phyloP scores from a whole-genome alignment of 2,113 vertebrate species.

The Actinemys pallida region DNA sequence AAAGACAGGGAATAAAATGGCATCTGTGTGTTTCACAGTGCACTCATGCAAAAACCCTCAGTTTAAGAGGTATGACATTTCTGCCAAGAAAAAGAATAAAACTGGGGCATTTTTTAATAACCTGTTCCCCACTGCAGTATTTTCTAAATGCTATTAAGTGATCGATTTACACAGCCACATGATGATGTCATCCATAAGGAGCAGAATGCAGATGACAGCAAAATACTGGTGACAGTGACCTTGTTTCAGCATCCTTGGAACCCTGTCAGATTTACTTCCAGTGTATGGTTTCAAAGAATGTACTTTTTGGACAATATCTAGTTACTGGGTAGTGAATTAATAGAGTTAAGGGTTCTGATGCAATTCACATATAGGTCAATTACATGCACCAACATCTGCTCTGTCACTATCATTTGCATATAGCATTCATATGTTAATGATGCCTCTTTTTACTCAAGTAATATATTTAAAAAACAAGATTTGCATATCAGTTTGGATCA shows the following conservation, averaged over 20 bases:
- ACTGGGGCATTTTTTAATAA: slow-evolving; percentile 85
- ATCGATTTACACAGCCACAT: slow-evolving; percentile 90
- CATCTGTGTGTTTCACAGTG: slow-evolving; percentile 95
- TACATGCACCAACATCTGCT: slow-evolving; percentile 99
- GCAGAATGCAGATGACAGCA: slow-evolving; percentile 88
- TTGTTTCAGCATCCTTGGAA: slow-evolving; percentile 86
- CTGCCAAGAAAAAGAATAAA: slow-evolving; percentile 85
- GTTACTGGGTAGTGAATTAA: slow-evolving; percentile 91
- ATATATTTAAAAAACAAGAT: slow-evolving; percentile 94
- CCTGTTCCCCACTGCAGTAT: slow-evolving; percentile 85
- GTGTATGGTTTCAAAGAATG: slow-evolving; percentile 86
- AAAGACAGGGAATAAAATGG: slow-evolving; percentile 95
- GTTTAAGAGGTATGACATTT: slow-evolving; percentile 90
- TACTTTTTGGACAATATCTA: slow-evolving; percentile 88
- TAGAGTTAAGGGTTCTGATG: slow-evolving; percentile 98
- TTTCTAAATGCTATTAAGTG: slow-evolving; percentile 91
- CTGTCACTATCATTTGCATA: slow-evolving; percentile 99
- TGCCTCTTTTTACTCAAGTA: slow-evolving; percentile 92
- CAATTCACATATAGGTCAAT: slow-evolving; percentile 99
- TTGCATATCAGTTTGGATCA: slow-evolving; percentile 94
- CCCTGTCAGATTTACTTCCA: slow-evolving; percentile 87
- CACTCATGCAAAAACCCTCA: slow-evolving; percentile 90
- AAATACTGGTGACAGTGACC: slow-evolving; percentile 86
- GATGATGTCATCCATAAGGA: slow-evolving; percentile 91
- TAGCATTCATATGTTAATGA: slow-evolving; percentile 99